These are phyloP conservation scores for Novumbra hubbsi DNA, from an alignment of 2,797 vertebrate species.

Conservation along the genomic window DNA sequence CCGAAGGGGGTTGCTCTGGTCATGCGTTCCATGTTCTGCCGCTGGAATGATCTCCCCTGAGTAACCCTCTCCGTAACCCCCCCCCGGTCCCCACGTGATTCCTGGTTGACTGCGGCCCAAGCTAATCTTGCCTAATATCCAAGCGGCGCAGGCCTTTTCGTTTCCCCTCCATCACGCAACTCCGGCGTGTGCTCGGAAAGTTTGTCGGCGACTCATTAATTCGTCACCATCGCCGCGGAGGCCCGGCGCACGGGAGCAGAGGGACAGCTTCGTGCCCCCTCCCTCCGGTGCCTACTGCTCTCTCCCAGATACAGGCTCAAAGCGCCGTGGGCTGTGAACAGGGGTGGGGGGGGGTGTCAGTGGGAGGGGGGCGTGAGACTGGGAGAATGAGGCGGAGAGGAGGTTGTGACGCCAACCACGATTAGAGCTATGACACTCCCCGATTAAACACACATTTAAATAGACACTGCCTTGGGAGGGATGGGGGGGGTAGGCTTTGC, in stretches of 20 bases:
- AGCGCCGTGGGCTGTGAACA: slow-evolving; percentile 5
- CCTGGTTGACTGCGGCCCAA: slow-evolving; percentile 40
- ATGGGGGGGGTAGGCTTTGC: slow-evolving; percentile 25
- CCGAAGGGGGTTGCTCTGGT: slow-evolving; percentile 32
- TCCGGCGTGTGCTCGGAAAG: slow-evolving; percentile 9
- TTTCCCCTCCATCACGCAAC: slow-evolving; percentile 12
- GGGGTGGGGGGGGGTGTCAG: background rate
- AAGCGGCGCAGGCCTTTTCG: slow-evolving; percentile 33
- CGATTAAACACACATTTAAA: slow-evolving; percentile 54
- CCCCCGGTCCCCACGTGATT: slow-evolving; percentile 27
- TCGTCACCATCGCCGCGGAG: slow-evolving; percentile 49
- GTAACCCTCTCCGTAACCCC: slow-evolving; percentile 15
- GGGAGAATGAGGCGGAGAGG: slow-evolving; percentile 1
- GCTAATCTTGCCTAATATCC: slow-evolving; percentile 41
- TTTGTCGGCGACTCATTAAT: slow-evolving; percentile 64
- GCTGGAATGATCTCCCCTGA: slow-evolving; percentile 24
- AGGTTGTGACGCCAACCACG: slow-evolving; percentile 25
- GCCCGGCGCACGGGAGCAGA: slow-evolving; percentile 15
- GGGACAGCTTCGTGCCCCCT: background rate
- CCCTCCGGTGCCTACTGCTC: background rate
- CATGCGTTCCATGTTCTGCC: slow-evolving; percentile 41
- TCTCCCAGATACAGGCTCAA: slow-evolving; percentile 8
- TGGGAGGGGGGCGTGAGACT: background rate
- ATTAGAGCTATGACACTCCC: slow-evolving; percentile 45
- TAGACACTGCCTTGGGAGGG: slow-evolving; percentile 29